phyloP scores from a whole-genome alignment of 1,140 invertebrate genomes.

The Oryzaephilus surinamensis region DNA sequence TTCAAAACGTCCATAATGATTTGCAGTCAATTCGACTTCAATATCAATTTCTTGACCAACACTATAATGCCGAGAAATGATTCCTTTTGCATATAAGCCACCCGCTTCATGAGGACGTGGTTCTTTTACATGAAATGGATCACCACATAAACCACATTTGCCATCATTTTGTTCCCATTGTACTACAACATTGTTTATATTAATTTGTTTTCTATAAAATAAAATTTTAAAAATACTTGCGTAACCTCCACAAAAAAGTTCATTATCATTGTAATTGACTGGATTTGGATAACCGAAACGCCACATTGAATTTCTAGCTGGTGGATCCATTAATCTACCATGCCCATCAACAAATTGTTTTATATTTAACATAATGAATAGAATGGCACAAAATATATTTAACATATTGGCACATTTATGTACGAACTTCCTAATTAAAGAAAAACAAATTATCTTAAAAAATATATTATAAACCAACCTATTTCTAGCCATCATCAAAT shows the following conservation, averaged over 20 bases:
- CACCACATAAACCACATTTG: constrained; percentile 81
- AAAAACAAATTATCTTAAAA: too few species aligned
- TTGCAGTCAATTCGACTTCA: constrained; percentile 79
- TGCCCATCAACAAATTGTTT: constrained; percentile 48
- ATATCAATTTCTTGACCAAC: constrained; percentile 76
- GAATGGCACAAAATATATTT: too few species aligned
- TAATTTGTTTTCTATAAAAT: background rate
- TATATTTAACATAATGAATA: constrained; percentile 2
- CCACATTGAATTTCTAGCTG: constrained; percentile 88
- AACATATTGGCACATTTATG: too few species aligned
- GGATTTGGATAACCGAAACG: constrained; percentile 85
- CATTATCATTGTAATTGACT: constrained; percentile 91
- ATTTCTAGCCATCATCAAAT: too few species aligned
- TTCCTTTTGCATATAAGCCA: constrained; percentile 74
- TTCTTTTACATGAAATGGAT: constrained; percentile 58
- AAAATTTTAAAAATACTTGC: constrained; percentile 45
- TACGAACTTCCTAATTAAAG: too few species aligned
- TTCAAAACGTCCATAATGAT: constrained; percentile 79
- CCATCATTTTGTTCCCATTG: constrained; percentile 80
- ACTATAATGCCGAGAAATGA: constrained; percentile 68
- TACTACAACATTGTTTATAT: constrained; percentile 40
- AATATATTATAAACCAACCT: too few species aligned
- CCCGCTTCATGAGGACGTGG: constrained; percentile 82
- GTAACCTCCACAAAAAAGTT: constrained; percentile 70
- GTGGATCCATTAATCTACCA: constrained; percentile 78